A percentile compares a stretch with the other conserved stretches of the same genome.
Evolutionary conservation across 2,888 invertebrate species (phyloP).

Genomic region (Scotopteryx bipunctaria): DNA sequence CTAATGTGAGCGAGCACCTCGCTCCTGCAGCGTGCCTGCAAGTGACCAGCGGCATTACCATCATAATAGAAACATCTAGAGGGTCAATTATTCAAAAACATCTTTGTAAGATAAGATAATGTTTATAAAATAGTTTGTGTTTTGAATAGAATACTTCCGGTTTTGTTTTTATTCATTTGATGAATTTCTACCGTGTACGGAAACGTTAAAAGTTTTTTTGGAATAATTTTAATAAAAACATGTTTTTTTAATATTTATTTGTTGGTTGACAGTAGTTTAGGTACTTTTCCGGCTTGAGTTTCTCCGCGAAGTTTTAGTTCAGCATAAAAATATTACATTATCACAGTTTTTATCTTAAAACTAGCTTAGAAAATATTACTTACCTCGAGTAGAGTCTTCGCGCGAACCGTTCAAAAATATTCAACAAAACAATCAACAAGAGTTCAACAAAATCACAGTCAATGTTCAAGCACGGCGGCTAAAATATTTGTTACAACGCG

Average conservation of each 20-base stretch:
- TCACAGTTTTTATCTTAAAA: not conserved
- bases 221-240: not conserved
- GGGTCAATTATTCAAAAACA: constrained; percentile 45
- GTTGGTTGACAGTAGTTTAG: no score
- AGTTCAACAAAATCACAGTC: constrained; percentile 75
- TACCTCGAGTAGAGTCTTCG: constrained; percentile 50
- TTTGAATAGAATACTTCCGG: constrained; percentile 25
- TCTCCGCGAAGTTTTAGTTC: no score
- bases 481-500: constrained; percentile 49
- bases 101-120: constrained; percentile 20
- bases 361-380: constrained; percentile 40
- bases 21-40: constrained; percentile 61
- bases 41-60: constrained; percentile 56
- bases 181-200: no score
- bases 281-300: no score
- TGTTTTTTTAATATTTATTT: no score
- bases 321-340: no score
- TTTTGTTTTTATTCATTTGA: not conserved
- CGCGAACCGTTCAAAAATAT: constrained; percentile 45
- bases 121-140: not conserved
- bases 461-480: constrained; percentile 63
- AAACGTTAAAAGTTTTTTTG: not conserved
- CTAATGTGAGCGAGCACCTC: constrained; percentile 52
- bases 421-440: constrained; percentile 71
- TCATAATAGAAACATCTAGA: constrained; percentile 57